Percentiles rank a stretch among this genome's conserved stretches.
These are phyloP conservation scores for Acronicta alni DNA, from an alignment of 2,888 invertebrate species.

Conservation along the genomic window DNA sequence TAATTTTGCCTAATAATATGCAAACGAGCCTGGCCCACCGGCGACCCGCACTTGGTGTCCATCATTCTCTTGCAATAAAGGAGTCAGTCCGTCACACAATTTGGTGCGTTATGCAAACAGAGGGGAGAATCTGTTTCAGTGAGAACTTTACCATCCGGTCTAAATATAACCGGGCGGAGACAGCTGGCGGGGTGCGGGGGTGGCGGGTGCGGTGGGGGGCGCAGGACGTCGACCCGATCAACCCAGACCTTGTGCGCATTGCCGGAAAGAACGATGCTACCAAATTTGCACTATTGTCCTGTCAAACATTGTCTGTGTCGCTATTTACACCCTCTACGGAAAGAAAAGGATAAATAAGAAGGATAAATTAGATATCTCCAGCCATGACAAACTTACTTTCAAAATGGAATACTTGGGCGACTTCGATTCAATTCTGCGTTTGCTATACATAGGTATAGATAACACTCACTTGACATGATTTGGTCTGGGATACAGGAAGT, in stretches of 20 bases:
- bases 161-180: constrained; percentile 83
- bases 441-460: too few species aligned
- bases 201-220: constrained; percentile 62
- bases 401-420: constrained; percentile 21
- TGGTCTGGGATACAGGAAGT: constrained; percentile 41
- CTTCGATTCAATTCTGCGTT: too few species aligned
- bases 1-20: constrained; percentile 42
- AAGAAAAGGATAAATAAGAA: too few species aligned
- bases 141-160: constrained; percentile 81
- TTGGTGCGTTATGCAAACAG: constrained; percentile 77
- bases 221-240: constrained; percentile 78
- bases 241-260: constrained; percentile 82
- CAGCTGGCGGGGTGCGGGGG: constrained; percentile 70
- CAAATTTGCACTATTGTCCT: constrained; percentile 70
- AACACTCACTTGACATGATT: constrained; percentile 43
- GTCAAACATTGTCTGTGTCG: constrained; percentile 31
- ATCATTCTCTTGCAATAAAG: constrained; percentile 65
- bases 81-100: constrained; percentile 68
- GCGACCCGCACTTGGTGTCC: constrained; percentile 43
- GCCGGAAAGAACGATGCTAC: constrained; percentile 72
- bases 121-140: constrained; percentile 83
- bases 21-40: constrained; percentile 34
- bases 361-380: constrained; percentile 3
- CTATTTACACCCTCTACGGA: constrained; percentile 23
- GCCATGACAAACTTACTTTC: constrained; percentile 1